Base-by-base conservation (phyloP, 2,888 invertebrate genomes). In the Lasioglossum villosulum region DNA sequence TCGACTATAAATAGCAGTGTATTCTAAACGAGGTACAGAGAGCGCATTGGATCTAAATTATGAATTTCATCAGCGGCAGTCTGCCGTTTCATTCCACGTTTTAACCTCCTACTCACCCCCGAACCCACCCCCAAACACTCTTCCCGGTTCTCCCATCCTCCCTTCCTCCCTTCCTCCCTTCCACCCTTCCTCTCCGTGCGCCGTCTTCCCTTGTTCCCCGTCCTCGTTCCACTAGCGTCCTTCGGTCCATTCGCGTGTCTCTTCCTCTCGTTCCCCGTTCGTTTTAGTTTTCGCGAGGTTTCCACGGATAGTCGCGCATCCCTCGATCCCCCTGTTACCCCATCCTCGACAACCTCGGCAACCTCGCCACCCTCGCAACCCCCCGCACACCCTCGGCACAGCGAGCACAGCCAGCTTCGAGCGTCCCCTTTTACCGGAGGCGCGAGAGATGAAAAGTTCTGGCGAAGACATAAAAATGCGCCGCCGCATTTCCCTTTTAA, bases 41-140 rank as follows among this genome's bases (percentile, higher is more conserved):
- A 93, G 93, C 94, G 94, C 95, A 95, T 95, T 95, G 95, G 95
- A 95, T 95, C 95, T 95, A 95, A 95, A 95, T 95, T 95, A 95
- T 95, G 95, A 95, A 95, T 95, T 95, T 95, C 95, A 95, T 95
- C 95, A 95, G 94, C 94, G 93, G 93, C 94, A 94, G 94, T 94
- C 94, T 94, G 94, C 94, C 94, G 94, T 94, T 94, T 94, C 94
- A 94, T 94, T 94, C 93, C 94, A 92, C 94, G 92, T 93, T 93
- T 94, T 93, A 93, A 92, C 86, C 88, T 87, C 81, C 84, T 89
- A 76, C 83, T 86, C 89, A 56, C 83, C 82, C 59, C 84, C 84
- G 82, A 68, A 48, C 75, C 82, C 82, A 59, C 82, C 73, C 82
- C 83, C 68, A 84, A 84, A 84, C 84, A 48, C 75, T 73, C 76